Percentiles rank a stretch among this genome's conserved stretches.
These are phyloP conservation scores for Hyperoodon ampullatus DNA, from an alignment of 2,113 vertebrate species.

Conservation along the genomic window DNA sequence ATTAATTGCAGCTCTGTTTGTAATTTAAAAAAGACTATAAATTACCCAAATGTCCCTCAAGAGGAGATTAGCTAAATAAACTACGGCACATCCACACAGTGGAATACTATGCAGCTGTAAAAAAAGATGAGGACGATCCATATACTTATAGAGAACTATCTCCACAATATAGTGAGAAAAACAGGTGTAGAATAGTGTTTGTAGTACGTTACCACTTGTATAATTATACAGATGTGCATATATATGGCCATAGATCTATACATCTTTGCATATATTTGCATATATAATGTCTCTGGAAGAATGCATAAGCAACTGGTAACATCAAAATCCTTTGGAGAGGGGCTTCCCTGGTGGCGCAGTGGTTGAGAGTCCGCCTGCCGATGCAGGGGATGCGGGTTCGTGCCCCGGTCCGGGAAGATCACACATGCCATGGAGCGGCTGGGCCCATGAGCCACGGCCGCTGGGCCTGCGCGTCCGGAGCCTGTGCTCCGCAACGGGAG, in stretches of 20 bases:
- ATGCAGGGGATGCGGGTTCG: too few species aligned
- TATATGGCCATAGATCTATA: not conserved
- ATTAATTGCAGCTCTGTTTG: not conserved
- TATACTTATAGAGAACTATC: not conserved
- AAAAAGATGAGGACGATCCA: not conserved
- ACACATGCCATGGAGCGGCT: too few species aligned
- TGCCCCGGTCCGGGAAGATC: too few species aligned
- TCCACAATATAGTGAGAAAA: not conserved
- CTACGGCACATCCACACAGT: not conserved
- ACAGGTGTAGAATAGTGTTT: not conserved
- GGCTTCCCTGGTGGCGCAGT: too few species aligned
- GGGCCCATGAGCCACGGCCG: too few species aligned
- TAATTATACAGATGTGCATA: not conserved
- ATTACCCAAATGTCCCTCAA: not conserved
- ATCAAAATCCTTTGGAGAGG: not conserved
- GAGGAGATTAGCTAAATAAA: not conserved
- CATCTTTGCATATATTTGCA: not conserved
- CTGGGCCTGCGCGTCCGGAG: too few species aligned
- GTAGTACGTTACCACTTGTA: not conserved
- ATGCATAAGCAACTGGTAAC: not conserved
- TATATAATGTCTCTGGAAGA: not conserved
- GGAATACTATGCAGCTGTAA: not conserved
- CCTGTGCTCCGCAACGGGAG: too few species aligned
- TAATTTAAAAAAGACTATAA: not conserved
- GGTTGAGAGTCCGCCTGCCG: too few species aligned